phyloP scores from a whole-genome alignment of 2,113 vertebrate species.

The Catagonus wagneri region DNA sequence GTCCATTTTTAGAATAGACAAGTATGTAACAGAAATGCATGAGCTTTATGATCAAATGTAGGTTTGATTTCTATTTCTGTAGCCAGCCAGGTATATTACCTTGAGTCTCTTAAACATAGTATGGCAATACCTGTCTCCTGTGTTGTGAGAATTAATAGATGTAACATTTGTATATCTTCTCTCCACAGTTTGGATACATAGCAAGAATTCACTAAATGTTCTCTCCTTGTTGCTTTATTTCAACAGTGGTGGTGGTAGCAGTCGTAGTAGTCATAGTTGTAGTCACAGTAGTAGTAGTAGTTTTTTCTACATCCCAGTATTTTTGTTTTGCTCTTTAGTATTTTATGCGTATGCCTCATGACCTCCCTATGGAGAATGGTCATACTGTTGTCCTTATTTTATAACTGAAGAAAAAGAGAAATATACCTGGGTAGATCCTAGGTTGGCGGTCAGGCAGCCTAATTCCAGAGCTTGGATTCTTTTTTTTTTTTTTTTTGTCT shows the following conservation, averaged over 20 bases:
- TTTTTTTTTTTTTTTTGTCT: too few relatives aligned
- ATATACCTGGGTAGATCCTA: not conserved
- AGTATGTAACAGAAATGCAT: not conserved
- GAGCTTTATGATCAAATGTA: not conserved
- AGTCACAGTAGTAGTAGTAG: not conserved
- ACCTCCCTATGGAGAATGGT: not conserved
- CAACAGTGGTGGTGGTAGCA: not conserved
- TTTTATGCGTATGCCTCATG: not conserved
- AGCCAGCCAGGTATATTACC: not conserved
- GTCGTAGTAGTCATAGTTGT: not conserved
- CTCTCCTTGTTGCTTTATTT: constrained; percentile 6
- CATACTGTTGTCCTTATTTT: not conserved
- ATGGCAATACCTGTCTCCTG: not conserved
- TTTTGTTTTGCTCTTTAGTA: not conserved
- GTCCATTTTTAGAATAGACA: not conserved
- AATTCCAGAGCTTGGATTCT: not conserved
- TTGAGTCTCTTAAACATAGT: not conserved
- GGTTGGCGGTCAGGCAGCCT: not conserved
- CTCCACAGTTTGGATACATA: not conserved
- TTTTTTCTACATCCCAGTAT: not conserved
- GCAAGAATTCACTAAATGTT: not conserved
- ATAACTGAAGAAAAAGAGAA: not conserved
- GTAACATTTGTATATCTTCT: not conserved
- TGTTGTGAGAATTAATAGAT: not conserved
- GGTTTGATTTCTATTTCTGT: not conserved